These are phyloP conservation scores for Tromatobia lineatoria DNA, from an alignment of 2,888 invertebrate genomes.

Conservation along the genomic window DNA sequence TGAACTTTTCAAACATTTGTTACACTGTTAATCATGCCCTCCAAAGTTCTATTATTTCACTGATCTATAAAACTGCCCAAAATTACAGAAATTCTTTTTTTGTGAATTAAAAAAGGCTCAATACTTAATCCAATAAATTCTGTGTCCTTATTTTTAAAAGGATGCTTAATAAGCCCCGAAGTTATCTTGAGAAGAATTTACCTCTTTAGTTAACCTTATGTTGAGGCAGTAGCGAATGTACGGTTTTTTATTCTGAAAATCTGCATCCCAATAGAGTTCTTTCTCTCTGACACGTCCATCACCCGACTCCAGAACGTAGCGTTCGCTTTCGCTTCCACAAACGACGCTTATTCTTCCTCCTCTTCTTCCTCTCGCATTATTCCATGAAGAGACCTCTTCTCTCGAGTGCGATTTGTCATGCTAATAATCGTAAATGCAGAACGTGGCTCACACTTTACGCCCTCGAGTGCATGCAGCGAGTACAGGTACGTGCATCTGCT, in stretches of 20 bases:
- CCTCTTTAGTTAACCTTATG: background rate
- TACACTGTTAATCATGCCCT: too few relatives aligned
- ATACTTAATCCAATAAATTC: background rate
- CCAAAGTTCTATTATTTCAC: too few relatives aligned
- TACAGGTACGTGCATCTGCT: background rate
- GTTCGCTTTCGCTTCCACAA: constrained; percentile 45
- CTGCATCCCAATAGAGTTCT: constrained; percentile 52
- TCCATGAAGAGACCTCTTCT: constrained; percentile 29
- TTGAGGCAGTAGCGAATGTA: constrained; percentile 15
- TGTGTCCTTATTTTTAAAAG: background rate
- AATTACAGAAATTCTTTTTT: too few relatives aligned
- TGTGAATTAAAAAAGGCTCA: too few relatives aligned
- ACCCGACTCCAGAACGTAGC: constrained; percentile 25
- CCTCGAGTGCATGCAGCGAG: constrained; percentile 28
- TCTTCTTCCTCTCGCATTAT: constrained; percentile 3
- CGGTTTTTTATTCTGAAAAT: constrained; percentile 49
- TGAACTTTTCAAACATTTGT: too few relatives aligned
- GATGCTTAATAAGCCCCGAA: background rate
- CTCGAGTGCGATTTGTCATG: constrained; percentile 60
- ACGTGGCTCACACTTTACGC: constrained; percentile 18
- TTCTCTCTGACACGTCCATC: constrained; percentile 43
- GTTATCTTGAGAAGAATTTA: background rate
- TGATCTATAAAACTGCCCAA: too few relatives aligned
- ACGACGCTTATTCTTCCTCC: constrained; percentile 40
- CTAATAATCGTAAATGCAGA: constrained; percentile 60